These are phyloP conservation scores for Engraulis encrasicolus DNA, from an alignment of 2,113 vertebrate species.

Conservation along the genomic window DNA sequence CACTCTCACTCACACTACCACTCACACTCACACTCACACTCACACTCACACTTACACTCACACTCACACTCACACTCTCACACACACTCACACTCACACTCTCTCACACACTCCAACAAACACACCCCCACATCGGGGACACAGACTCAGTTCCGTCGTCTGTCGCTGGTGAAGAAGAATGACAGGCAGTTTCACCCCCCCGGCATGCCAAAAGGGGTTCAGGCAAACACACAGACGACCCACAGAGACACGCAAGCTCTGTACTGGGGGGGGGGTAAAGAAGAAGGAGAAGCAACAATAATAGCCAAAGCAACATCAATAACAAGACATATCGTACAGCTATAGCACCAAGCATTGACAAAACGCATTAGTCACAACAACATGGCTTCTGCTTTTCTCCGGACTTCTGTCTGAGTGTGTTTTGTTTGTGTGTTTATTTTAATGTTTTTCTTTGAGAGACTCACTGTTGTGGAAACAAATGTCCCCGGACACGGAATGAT, in stretches of 20 bases:
- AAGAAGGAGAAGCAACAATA: neutral
- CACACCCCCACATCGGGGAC: neutral
- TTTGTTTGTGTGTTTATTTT: slow-evolving; percentile 44
- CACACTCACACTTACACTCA: neutral
- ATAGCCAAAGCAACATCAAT: neutral
- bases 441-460: slow-evolving; percentile 54
- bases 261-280: no score
- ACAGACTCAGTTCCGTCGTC: neutral
- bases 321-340: neutral
- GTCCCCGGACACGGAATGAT: slow-evolving; percentile 49
- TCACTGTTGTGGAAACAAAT: slow-evolving; percentile 50
- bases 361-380: neutral
- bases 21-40: neutral
- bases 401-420: neutral
- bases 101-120: neutral
- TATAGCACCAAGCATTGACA: neutral
- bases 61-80: no score
- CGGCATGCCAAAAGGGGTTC: neutral
- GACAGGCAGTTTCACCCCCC: neutral
- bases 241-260: slow-evolving; percentile 18
- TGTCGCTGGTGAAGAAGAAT: neutral
- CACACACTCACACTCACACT: neutral
- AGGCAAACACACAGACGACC: neutral
- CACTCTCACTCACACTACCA: neutral
- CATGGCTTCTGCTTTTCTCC: neutral